Evolutionary conservation across 2,888 invertebrate genomes (phyloP), one percentile per base, ranked within the genome.

Genomic region (Ecliptopera silaceata): DNA sequence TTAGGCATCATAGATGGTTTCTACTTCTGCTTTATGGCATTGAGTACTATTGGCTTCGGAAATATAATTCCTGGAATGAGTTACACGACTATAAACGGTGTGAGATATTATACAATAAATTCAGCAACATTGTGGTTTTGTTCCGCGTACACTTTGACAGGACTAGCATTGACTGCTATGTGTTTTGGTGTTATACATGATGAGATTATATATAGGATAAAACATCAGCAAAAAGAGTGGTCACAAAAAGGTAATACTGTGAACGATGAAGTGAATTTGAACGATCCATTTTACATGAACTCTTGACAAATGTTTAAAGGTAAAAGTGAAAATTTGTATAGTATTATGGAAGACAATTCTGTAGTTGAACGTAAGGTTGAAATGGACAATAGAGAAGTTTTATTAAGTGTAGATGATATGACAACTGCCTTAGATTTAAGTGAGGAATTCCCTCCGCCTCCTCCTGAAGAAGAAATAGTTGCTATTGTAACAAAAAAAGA

Each of bases 21-120:
- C 75, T 98, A 97, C 87, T 98, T 98, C 88, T 98, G 98, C 87
- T 98, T 98, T 86, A 98, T 98, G 95, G 96, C 97, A 68, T 92
- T 98, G 76, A 97, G 96, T 74, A 97, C 97, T 12, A 97, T 97
- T 75, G 98, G 98, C 29, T 97, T 97, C 69, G 97, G 97, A 59
- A 96, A 96, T 77, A 94, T 97, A 88, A 93, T 96, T 66, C 96
- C 97, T 47, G 96, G 96, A 26, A 93, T 93, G 78, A 90, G 82
- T 58, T 90, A 88, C 56, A 89, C 89, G 1, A 89, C 88, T 8
- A 79, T 83, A 81, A 93, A 84, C 79, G 93, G 73, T 80, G 91
- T 82, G 68, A 90, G 84, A 79, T 92, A 81, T 76, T 93, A 84
- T 59, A 90, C 92, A 31, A 93, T 94, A 36, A 93, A 94, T 68